phyloP scores from a whole-genome alignment of 1,140 invertebrate genomes.

The Samia ricini region DNA sequence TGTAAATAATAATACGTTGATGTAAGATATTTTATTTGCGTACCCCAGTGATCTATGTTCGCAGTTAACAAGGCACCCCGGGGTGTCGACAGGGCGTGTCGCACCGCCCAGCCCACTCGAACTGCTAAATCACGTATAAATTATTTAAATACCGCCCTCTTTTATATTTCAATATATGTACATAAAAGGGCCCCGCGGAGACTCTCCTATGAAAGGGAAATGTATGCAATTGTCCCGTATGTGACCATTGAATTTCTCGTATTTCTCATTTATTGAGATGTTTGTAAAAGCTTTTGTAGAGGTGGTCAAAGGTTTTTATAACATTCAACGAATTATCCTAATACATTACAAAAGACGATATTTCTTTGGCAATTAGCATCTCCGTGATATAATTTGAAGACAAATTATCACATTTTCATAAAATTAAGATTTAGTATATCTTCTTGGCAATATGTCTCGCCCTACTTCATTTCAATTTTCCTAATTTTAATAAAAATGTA shows the following conservation, averaged over 20 bases:
- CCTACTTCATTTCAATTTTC: too few species aligned
- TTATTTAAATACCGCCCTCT: neutral
- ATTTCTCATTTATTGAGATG: neutral
- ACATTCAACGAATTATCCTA: too few species aligned
- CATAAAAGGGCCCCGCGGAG: neutral
- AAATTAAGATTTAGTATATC: too few species aligned
- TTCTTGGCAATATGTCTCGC: too few species aligned
- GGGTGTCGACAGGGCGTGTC: neutral
- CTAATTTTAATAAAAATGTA: too few species aligned
- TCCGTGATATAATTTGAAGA: too few species aligned
- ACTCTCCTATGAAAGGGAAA: neutral
- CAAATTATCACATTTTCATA: too few species aligned
- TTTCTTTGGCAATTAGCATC: too few species aligned
- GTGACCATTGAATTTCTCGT: neutral
- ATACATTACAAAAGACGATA: too few species aligned
- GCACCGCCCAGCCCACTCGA: neutral
- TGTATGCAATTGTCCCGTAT: neutral
- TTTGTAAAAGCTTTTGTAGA: neutral
- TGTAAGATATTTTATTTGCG: neutral
- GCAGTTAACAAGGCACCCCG: neutral
- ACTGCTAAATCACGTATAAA: neutral
- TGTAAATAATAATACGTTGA: slow-evolving; percentile 2
- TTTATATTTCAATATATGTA: slow-evolving; percentile 1
- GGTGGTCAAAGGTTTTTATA: too few species aligned
- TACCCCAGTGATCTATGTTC: too few species aligned